A percentile compares a stretch with the other conserved stretches of the same genome.
These are phyloP conservation scores for Aphyosemion australe DNA, from an alignment of 2,113 vertebrate species.

Conservation along the genomic window DNA sequence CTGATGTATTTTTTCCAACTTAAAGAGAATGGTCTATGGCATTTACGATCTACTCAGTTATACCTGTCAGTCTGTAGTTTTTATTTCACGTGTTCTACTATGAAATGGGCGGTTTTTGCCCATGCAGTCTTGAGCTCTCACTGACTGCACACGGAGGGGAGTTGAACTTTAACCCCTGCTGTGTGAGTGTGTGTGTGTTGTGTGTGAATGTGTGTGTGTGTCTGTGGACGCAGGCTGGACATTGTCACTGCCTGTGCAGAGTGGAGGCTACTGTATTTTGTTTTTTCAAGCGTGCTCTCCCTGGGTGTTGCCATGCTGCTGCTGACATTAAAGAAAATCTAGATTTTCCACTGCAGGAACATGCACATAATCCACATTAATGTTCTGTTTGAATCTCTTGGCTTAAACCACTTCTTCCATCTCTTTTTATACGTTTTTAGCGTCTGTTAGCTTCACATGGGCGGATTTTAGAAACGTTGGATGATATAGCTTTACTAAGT, in stretches of 20 bases:
- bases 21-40: conserved; percentile 62
- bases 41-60: conserved; percentile 62
- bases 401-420: conserved; percentile 55
- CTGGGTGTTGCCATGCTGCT: conserved; percentile 75
- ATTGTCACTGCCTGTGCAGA: conserved; percentile 60
- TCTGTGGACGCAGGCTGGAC: conserved; percentile 59
- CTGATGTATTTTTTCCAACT: conserved; percentile 56
- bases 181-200: conserved; percentile 45
- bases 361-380: conserved; percentile 27
- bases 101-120: conserved; percentile 44
- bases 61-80: conserved; percentile 63
- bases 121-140: conserved; percentile 63
- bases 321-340: conserved; percentile 28
- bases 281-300: conserved; percentile 61
- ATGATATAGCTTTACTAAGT: conserved; percentile 81
- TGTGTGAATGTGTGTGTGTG: conserved; percentile 61
- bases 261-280: conserved; percentile 68
- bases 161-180: conserved; percentile 50
- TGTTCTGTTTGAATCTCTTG: conserved; percentile 43
- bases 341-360: conserved; percentile 30
- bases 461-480: conserved; percentile 55
- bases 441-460: conserved; percentile 38
- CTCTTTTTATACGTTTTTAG: conserved; percentile 27
- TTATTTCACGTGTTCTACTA: conserved; percentile 60
- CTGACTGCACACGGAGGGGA: conserved; percentile 60